Evolutionary conservation across 2,113 vertebrate species (phyloP).

Genomic region (Aphyosemion australe): DNA sequence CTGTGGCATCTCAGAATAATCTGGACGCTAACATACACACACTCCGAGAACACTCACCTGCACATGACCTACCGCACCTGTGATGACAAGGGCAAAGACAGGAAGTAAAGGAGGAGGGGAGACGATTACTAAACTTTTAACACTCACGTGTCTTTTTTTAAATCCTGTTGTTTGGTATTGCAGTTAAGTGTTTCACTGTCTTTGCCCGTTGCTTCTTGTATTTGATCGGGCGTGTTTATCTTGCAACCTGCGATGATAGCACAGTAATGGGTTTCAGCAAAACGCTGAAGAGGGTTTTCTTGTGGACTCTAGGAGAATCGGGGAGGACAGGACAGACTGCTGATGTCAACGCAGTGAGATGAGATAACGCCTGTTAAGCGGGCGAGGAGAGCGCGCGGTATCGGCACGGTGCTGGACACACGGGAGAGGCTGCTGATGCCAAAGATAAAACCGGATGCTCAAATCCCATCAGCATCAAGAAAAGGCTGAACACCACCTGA

Average conservation of each 20-base stretch:
- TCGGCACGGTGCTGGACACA: constrained; percentile 43
- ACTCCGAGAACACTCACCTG: constrained; percentile 28
- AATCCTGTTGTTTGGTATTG: not conserved
- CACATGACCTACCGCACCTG: constrained; percentile 23
- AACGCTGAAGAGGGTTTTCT: constrained; percentile 54
- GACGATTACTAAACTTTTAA: not conserved
- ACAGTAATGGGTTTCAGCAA: constrained; percentile 52
- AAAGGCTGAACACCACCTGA: constrained; percentile 41
- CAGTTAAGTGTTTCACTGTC: not conserved
- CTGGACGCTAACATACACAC: constrained; percentile 35
- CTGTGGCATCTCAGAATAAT: constrained; percentile 56
- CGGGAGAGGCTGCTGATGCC: constrained; percentile 64
- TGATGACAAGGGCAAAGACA: constrained; percentile 57
- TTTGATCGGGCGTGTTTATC: not conserved
- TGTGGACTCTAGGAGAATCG: constrained; percentile 45
- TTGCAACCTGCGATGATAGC: constrained; percentile 37
- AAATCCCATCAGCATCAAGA: constrained; percentile 63
- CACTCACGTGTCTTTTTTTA: not conserved
- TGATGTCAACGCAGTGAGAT: constrained; percentile 70
- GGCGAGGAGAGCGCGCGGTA: constrained; percentile 19
- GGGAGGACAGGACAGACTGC: constrained; percentile 58
- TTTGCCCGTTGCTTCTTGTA: not conserved
- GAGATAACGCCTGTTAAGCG: constrained; percentile 60
- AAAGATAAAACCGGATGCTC: constrained; percentile 62
- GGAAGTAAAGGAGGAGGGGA: not conserved